Percentiles rank a stretch among this genome's conserved stretches.
Conservation (phyloP, 2,888 invertebrate genomes). For the Lasioglossum pauxillum region DNA sequence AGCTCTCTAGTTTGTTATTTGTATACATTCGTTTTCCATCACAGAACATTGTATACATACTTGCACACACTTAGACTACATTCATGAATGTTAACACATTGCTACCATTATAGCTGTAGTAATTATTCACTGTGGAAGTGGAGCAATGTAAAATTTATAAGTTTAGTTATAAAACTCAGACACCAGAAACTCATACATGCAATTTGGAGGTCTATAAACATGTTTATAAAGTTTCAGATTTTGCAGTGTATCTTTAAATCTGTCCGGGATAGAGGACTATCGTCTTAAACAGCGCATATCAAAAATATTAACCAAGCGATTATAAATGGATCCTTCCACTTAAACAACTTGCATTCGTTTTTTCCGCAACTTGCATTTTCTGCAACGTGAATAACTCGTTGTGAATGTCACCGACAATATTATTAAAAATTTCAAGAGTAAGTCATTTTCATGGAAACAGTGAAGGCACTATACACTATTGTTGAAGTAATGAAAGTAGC, state of each 20-base stretch:
- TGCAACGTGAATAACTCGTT: background rate
- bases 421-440: background rate
- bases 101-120: background rate
- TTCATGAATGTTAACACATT: background rate
- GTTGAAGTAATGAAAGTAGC: constrained; percentile 11
- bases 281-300: background rate
- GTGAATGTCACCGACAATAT: background rate
- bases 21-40: background rate
- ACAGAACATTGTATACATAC: background rate
- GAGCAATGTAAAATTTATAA: background rate
- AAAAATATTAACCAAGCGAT: background rate
- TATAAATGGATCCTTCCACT: background rate
- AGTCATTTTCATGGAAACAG: background rate
- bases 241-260: background rate
- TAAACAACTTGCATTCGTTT: background rate
- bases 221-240: background rate
- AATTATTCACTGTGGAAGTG: background rate
- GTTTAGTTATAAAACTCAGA: background rate
- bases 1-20: too few species aligned
- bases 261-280: background rate
- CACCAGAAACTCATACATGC: background rate
- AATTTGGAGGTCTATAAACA: background rate
- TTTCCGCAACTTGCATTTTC: background rate
- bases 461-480: too few species aligned
- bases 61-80: background rate